These are phyloP conservation scores for Laothoe populi DNA, from an alignment of 2,888 invertebrate genomes.

Conservation along the genomic window DNA sequence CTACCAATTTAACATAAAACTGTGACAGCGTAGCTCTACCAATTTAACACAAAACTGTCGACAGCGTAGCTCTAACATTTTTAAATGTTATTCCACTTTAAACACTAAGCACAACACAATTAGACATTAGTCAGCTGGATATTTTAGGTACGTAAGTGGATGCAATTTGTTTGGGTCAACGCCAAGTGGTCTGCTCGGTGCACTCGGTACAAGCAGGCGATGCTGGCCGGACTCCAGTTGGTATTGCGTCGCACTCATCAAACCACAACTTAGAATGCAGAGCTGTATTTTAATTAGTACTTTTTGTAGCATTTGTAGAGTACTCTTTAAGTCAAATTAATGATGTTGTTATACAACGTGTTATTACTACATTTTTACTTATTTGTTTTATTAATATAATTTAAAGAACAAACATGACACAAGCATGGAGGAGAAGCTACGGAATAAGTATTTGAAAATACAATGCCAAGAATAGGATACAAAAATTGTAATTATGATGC, in stretches of 20 bases:
- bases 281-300: background rate
- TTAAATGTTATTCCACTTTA: background rate
- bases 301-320: background rate
- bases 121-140: background rate
- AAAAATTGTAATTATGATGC: background rate
- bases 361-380: no score
- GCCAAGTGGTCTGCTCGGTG: slow-evolving; percentile 13
- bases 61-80: background rate
- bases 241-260: background rate
- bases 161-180: slow-evolving; percentile 6
- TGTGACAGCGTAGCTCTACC: no score
- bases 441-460: no score
- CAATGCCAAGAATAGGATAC: background rate
- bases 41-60: no score
- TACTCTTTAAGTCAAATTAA: background rate
- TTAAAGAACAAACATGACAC: background rate
- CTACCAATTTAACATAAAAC: no score
- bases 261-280: background rate
- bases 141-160: slow-evolving; percentile 6
- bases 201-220: slow-evolving; percentile 6
- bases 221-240: slow-evolving; percentile 12
- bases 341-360: background rate
- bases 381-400: background rate
- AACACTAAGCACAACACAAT: background rate
- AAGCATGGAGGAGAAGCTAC: no score